Conservation (phyloP, 2,797 vertebrate species). For the Darevskia mixta region DNA sequence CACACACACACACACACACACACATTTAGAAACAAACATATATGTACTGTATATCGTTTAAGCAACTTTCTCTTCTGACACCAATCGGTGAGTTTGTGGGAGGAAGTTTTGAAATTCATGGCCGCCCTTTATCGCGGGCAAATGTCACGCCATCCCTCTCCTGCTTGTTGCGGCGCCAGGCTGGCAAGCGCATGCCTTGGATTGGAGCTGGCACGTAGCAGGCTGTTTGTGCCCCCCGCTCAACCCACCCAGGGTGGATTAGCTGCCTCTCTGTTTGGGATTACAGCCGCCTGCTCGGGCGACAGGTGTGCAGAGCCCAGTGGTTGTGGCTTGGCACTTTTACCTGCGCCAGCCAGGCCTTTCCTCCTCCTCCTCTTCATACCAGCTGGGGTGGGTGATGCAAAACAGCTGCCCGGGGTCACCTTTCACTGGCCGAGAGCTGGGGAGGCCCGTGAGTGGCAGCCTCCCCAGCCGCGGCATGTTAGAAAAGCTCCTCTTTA, state of each 20-base stretch:
- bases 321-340: neutral
- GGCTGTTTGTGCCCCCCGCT: neutral
- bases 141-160: neutral
- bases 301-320: neutral
- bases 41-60: too few relatives aligned
- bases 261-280: neutral
- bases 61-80: too few relatives aligned
- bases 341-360: neutral
- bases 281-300: rapidly evolving
- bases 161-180: too few relatives aligned
- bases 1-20: too few relatives aligned
- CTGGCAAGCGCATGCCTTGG: neutral
- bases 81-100: too few relatives aligned
- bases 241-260: rapidly evolving
- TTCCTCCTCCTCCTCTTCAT: rapidly evolving
- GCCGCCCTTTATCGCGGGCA: neutral
- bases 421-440: slow-evolving; percentile 40
- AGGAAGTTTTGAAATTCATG: too few relatives aligned
- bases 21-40: too few relatives aligned
- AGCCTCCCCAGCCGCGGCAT: too few relatives aligned
- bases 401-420: slow-evolving; percentile 61
- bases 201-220: neutral
- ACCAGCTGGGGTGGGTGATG: neutral
- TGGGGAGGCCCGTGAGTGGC: neutral
- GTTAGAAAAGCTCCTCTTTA: neutral